phyloP scores from a whole-genome alignment of 2,797 vertebrate genomes.

The Chelonia mydas region DNA sequence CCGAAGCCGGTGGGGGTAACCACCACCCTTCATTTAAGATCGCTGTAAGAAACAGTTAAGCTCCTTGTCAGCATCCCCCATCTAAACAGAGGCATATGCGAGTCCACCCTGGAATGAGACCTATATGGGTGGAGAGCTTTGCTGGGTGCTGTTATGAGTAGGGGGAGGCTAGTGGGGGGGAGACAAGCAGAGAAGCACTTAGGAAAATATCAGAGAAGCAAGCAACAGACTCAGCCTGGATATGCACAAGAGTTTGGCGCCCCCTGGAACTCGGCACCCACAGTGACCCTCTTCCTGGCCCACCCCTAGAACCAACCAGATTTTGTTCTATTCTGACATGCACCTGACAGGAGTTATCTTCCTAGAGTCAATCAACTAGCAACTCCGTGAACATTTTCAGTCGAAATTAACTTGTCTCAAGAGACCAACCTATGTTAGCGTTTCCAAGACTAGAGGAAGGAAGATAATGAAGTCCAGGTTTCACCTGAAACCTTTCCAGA shows the following conservation, averaged over 20 bases:
- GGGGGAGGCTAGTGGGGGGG: background rate
- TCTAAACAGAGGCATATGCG: background rate
- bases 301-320: background rate
- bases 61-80: background rate
- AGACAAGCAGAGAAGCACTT: background rate
- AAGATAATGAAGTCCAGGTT: background rate
- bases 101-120: background rate
- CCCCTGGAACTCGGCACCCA: background rate
- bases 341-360: background rate
- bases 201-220: background rate
- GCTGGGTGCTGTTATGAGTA: background rate
- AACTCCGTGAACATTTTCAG: background rate
- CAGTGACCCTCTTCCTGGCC: background rate
- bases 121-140: background rate
- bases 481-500: background rate
- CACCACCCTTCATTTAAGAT: background rate
- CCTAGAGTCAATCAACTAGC: background rate
- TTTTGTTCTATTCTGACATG: background rate
- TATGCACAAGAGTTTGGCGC: background rate
- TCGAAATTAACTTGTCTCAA: background rate
- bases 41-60: background rate
- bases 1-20: background rate
- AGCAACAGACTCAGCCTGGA: background rate
- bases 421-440: background rate
- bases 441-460: constrained; percentile 8